Conservation (phyloP, 2,888 invertebrate genomes). For the Mamestra brassicae region DNA sequence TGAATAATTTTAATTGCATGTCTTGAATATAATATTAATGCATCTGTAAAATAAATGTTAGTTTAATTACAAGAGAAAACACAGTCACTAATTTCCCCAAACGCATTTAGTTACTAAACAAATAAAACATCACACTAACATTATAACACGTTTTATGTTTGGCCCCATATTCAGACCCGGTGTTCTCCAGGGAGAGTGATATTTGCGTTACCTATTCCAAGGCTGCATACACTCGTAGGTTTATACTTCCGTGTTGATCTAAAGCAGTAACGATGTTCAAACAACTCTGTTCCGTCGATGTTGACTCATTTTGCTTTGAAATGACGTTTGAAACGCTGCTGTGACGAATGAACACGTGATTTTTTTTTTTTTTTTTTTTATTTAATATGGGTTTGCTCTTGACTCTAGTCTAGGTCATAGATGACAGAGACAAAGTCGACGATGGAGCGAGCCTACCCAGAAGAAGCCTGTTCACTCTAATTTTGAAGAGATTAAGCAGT, state of each 20-base stretch:
- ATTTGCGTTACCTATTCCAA: slow-evolving; percentile 25
- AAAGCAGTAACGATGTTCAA: slow-evolving; percentile 44
- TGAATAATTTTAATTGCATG: too few species aligned
- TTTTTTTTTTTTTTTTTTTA: too few species aligned
- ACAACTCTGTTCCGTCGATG: slow-evolving; percentile 26
- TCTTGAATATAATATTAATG: neutral
- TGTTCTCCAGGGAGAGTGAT: neutral
- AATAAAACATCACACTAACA: slow-evolving; percentile 7
- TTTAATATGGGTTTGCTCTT: too few species aligned
- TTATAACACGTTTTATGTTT: neutral
- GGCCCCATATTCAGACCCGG: neutral
- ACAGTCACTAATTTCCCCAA: neutral
- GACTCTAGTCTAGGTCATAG: too few species aligned
- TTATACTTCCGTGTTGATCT: slow-evolving; percentile 6
- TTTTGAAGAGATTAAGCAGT: too few species aligned
- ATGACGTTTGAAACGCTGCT: neutral
- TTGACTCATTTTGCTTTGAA: neutral
- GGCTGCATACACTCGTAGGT: neutral
- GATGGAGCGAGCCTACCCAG: too few species aligned
- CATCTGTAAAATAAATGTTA: neutral
- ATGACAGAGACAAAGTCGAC: too few species aligned
- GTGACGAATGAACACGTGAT: neutral
- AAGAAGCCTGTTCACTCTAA: too few species aligned
- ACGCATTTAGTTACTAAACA: slow-evolving; percentile 16
- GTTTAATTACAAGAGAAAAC: neutral